phyloP scores from a whole-genome alignment of 1,140 invertebrate species.

The Drosophila tropicalis region DNA sequence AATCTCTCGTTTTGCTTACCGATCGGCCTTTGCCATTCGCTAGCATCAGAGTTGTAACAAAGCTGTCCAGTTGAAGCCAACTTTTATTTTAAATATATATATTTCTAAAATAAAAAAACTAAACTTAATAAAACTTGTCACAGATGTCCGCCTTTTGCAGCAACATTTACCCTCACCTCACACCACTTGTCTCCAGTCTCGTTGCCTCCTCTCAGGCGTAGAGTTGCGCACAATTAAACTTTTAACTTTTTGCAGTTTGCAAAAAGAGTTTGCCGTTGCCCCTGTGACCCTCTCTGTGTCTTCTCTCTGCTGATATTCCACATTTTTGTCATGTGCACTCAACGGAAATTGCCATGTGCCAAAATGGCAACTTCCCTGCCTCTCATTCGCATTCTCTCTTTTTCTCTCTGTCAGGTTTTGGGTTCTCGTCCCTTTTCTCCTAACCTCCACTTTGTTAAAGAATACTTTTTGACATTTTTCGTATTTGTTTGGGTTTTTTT shows the following conservation, averaged over 20 bases:
- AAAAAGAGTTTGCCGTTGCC: conserved; percentile 48
- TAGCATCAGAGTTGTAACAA: conserved; percentile 1
- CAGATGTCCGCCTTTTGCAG: conserved; percentile 49
- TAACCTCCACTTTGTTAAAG: conserved; percentile 7
- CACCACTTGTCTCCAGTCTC: conserved; percentile 24
- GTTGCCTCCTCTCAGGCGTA: conserved; percentile 23
- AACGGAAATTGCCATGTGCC: conserved; percentile 75
- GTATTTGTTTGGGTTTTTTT: conserved; percentile 48
- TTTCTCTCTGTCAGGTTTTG: not conserved
- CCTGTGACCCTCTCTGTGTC: not conserved
- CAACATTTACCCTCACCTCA: not conserved
- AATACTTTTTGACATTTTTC: conserved; percentile 34
- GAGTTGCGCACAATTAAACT: conserved; percentile 80
- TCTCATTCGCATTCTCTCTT: not conserved
- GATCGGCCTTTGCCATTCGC: not conserved
- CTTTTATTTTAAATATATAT: conserved; percentile 48
- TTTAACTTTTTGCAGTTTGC: conserved; percentile 74
- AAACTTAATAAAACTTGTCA: conserved; percentile 82
- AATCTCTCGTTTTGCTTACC: not conserved
- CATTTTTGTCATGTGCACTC: conserved; percentile 74
- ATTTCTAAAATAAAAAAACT: conserved; percentile 52
- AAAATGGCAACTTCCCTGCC: conserved; percentile 48
- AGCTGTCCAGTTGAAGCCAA: conserved; percentile 17
- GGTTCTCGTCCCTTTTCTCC: not conserved
- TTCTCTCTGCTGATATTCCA: conserved; percentile 40